Evolutionary conservation across 2,888 invertebrate species (phyloP).

Genomic region (Monochamus alternatus): DNA sequence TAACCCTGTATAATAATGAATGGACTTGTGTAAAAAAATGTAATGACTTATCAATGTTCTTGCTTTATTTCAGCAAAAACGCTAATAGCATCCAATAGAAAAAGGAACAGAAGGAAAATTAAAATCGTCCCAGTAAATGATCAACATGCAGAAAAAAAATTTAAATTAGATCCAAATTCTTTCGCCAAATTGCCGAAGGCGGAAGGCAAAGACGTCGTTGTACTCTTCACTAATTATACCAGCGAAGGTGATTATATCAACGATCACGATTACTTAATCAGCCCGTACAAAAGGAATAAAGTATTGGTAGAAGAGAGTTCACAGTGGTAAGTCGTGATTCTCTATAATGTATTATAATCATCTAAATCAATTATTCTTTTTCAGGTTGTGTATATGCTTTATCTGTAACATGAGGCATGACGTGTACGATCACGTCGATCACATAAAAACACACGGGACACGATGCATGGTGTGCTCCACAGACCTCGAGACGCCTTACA

Average conservation of each 20-base stretch:
- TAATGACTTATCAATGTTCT: not conserved
- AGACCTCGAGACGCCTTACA: constrained; percentile 52
- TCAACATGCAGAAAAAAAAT: not conserved
- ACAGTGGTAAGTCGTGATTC: constrained; percentile 18
- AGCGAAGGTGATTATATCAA: constrained; percentile 55
- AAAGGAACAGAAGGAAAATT: constrained; percentile 20
- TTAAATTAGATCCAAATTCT: not conserved
- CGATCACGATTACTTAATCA: constrained; percentile 55
- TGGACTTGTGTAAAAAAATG: too few species aligned
- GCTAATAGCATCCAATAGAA: not conserved
- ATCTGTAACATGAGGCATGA: constrained; percentile 43
- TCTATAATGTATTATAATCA: too few species aligned
- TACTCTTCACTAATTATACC: constrained; percentile 46
- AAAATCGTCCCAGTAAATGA: constrained; percentile 39
- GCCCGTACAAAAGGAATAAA: constrained; percentile 52
- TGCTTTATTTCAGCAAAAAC: not conserved
- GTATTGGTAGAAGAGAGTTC: constrained; percentile 36
- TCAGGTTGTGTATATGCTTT: constrained; percentile 44
- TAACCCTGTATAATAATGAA: too few species aligned
- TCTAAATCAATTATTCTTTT: not conserved
- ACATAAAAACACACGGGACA: constrained; percentile 51
- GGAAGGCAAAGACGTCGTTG: constrained; percentile 36
- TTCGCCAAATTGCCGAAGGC: not conserved
- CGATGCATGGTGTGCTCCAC: constrained; percentile 44
- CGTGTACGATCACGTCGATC: constrained; percentile 43